A percentile compares a stretch with the other conserved stretches of the same genome.
Conservation (phyloP, 2,888 invertebrate species). For the Odontocerum albicorne region DNA sequence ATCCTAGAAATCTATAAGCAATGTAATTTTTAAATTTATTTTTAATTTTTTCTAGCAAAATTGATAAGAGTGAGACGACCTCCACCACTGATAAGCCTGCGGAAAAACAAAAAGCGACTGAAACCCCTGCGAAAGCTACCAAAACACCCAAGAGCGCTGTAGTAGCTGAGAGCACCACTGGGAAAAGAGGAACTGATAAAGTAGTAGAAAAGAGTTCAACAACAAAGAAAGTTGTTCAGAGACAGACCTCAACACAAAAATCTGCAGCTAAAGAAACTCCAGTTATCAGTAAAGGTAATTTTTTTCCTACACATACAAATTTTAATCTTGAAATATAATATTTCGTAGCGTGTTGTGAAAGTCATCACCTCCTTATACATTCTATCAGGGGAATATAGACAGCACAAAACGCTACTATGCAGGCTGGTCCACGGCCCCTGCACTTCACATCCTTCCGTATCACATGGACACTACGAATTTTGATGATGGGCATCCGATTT, state of each 20-base stretch:
- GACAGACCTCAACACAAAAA: slow-evolving; percentile 29
- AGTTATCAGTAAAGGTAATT: slow-evolving; percentile 23
- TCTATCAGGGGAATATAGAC: no score
- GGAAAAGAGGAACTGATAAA: slow-evolving; percentile 10
- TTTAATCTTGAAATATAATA: no score
- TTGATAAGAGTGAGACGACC: slow-evolving; percentile 26
- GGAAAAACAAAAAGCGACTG: slow-evolving; percentile 44
- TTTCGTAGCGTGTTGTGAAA: no score
- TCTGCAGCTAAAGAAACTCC: slow-evolving; percentile 23
- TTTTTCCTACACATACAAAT: no score
- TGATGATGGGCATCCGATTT: no score
- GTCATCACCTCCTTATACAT: no score
- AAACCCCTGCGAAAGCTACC: slow-evolving; percentile 33
- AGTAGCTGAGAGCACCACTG: slow-evolving; percentile 8
- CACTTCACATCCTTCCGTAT: no score
- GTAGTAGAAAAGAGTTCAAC: slow-evolving; percentile 18
- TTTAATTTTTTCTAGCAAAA: slow-evolving; percentile 25
- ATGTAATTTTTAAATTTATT: not conserved
- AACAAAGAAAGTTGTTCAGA: slow-evolving; percentile 29
- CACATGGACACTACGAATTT: no score
- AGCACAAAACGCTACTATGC: no score
- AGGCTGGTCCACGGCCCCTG: no score
- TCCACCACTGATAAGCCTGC: slow-evolving; percentile 42
- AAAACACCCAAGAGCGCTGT: slow-evolving; percentile 31
- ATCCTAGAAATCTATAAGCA: no score